Evolutionary conservation across 2,113 vertebrate genomes (phyloP).

Genomic region (Xenotilapia flavipinnis): DNA sequence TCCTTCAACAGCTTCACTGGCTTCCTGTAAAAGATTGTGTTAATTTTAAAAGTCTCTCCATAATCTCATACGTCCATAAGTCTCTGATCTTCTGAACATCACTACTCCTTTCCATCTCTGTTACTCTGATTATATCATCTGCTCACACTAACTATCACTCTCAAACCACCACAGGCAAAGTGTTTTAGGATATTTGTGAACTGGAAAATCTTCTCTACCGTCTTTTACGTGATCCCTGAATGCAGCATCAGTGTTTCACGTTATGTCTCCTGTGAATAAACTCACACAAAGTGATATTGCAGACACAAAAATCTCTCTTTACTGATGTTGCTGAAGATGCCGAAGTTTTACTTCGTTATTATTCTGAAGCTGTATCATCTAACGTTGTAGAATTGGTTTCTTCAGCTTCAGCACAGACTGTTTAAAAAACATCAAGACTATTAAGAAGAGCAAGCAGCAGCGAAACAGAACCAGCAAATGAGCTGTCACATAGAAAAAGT

Average conservation of each 20-base stretch:
- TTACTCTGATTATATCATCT: neutral
- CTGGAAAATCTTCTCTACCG: neutral
- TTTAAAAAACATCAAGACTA: neutral
- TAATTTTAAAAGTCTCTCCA: neutral
- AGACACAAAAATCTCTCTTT: neutral
- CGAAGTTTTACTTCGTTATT: neutral
- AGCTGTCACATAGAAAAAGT: neutral
- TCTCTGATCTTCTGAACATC: neutral
- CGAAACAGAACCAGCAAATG: neutral
- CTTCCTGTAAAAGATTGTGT: rapidly evolving
- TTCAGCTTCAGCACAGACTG: neutral
- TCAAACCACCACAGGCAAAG: neutral
- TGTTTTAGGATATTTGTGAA: neutral
- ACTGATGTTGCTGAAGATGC: neutral
- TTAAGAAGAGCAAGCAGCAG: neutral
- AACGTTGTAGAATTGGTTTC: neutral
- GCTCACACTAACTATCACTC: neutral
- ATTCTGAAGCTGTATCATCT: neutral
- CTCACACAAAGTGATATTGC: neutral
- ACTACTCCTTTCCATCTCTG: neutral
- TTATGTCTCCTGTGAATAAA: neutral
- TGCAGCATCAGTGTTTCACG: neutral
- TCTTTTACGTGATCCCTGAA: neutral
- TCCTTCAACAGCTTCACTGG: neutral
- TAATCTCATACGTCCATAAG: neutral